Conservation (phyloP, 2,888 invertebrate species). For the Danaus chrysippus region DNA sequence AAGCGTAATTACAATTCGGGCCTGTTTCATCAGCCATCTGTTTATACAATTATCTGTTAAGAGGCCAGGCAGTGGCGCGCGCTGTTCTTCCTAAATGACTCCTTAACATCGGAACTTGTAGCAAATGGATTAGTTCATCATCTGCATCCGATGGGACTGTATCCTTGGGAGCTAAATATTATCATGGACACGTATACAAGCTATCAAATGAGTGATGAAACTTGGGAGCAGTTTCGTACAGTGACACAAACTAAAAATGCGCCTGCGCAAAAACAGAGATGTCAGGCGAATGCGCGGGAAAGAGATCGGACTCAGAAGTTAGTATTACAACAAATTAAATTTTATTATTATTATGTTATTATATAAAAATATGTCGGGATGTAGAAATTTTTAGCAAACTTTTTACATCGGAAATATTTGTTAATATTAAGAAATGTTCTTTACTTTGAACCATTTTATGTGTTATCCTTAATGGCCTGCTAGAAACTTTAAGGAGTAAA, state of each 20-base stretch:
- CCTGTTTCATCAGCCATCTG: slow-evolving; percentile 67
- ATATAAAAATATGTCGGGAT: too few species aligned
- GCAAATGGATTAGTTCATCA: slow-evolving; percentile 59
- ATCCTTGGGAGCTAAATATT: slow-evolving; percentile 4
- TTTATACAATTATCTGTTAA: slow-evolving; percentile 77
- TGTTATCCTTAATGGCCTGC: too few species aligned
- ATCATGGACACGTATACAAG: slow-evolving; percentile 59
- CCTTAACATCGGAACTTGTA: slow-evolving; percentile 69
- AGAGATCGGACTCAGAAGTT: slow-evolving; percentile 91
- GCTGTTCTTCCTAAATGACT: slow-evolving; percentile 77
- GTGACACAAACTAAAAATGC: slow-evolving; percentile 44
- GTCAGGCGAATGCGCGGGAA: slow-evolving; percentile 90
- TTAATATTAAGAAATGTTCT: too few species aligned
- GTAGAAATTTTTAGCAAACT: too few species aligned
- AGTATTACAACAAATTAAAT: slow-evolving; percentile 44
- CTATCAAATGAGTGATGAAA: slow-evolving; percentile 56
- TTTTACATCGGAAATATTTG: too few species aligned
- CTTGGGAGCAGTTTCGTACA: slow-evolving; percentile 58
- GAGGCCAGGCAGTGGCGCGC: slow-evolving; percentile 70
- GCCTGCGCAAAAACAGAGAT: slow-evolving; percentile 80
- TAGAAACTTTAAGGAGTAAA: too few species aligned
- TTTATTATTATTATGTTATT: neutral
- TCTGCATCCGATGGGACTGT: slow-evolving; percentile 38
- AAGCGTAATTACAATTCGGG: slow-evolving; percentile 37
- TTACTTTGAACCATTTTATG: too few species aligned